Base-by-base conservation (phyloP, 2,797 vertebrate species). In the Odontamblyopus rebecca region DNA sequence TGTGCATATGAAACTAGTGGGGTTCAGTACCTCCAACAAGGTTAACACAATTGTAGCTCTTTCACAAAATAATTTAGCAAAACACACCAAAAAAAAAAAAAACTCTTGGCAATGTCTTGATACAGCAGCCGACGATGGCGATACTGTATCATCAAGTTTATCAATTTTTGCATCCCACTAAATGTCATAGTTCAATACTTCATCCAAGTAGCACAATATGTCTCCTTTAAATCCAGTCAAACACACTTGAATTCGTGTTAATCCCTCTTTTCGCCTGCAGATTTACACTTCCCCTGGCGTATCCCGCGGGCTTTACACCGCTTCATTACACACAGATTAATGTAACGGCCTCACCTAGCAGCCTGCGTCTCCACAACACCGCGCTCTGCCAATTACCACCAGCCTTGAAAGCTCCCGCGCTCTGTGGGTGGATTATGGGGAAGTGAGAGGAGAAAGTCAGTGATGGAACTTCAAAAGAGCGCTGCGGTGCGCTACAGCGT, bases 241-340 rank as follows among this genome's bases (percentile, higher is more conserved):
- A n/a, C 63, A 38, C 51, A 19, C 69, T 77, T 19, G 35, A 61
- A 80, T 72, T 64, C 76, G 69, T n/a, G 1, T 29, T 85, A 85
- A 89, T 83, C 78, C 74, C 26, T 11, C 11, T 27, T 61, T 65
- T 67, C n/a, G 9, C 69, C 69, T 75, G 27, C 65, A 82, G 76
- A 79, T 86, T 84, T 81, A 84, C 79, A 67, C 79, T 78, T 72
- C 57, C 78, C 7, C 35, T 23, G 5, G 66, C 72, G 27, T 50
- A 51, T 71, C 75, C 32, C 57, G 0, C 0, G 48, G 62, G 80
- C 57, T 83, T 88, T 85, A 77, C 80, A 82, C 76, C 38, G 26
- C 72, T 85, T 87, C 77, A 87, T 90, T 86, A 87, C 69, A 67
- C 73, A 32, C 56, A 82, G 85, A 88, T 82, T 77, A 82, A 82